These are phyloP conservation scores for Perca schrenkii DNA, from an alignment of 2,113 vertebrate species.

Conservation along the genomic window DNA sequence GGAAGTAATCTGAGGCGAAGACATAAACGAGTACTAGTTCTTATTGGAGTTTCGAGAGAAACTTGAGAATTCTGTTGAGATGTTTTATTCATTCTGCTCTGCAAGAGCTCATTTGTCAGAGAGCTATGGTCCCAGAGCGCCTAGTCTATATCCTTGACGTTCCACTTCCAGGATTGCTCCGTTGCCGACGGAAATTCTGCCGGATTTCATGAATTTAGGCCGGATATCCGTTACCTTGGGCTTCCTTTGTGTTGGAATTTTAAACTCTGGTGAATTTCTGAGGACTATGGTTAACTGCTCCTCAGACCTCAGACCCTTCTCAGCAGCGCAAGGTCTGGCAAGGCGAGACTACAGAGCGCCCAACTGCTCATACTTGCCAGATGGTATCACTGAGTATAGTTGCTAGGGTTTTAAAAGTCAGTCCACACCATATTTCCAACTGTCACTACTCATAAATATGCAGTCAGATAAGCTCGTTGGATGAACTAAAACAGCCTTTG, in stretches of 20 bases:
- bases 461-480: background rate
- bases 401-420: background rate
- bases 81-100: background rate
- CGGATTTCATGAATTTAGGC: too few relatives aligned
- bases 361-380: background rate
- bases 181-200: too few relatives aligned
- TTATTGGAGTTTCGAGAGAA: background rate
- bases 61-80: background rate
- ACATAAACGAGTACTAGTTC: background rate
- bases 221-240: too few relatives aligned
- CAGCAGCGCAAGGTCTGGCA: too few relatives aligned
- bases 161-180: too few relatives aligned
- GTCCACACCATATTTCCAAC: slow-evolving; percentile 14
- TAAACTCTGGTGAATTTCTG: too few relatives aligned
- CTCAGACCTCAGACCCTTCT: too few relatives aligned
- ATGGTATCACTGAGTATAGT: background rate
- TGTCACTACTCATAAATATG: background rate
- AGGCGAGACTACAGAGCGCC: too few relatives aligned
- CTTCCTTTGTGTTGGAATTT: too few relatives aligned
- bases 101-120: background rate
- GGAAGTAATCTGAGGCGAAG: background rate
- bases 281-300: too few relatives aligned
- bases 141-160: too few relatives aligned
- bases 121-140: background rate
- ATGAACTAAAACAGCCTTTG: background rate